Evolutionary conservation across 2,797 vertebrate species (phyloP), one percentile per base, ranked within the genome.

Genomic region (Apogon talboti): DNA sequence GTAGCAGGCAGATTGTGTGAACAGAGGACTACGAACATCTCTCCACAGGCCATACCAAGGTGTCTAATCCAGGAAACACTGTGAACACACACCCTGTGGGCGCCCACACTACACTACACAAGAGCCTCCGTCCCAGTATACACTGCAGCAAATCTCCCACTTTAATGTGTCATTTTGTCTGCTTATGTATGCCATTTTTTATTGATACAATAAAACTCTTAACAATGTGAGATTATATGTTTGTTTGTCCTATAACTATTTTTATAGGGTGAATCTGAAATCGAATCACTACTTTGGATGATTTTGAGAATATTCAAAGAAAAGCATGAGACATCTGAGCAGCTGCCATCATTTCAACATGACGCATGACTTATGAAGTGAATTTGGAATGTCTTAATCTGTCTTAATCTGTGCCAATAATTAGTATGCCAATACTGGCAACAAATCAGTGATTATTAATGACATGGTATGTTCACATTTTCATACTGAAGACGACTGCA

Each of bases 21-120:
- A 91, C 85, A 89, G 84, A 83, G 77, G 82, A 87, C 81, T 85
- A 86, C 47, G 83, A 91, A 87, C 86, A 85, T 91, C 91, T 92
- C 90, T 90, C 92, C 90, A 91, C 91, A 91, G 91, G 91, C 91
- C 78, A 84, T 71, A 86, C 71, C 75, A 93, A 91, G 91, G 91
- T 93, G 92, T 94, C 92, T 93, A 89, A 91, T 92, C 92, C 89
- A 91, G 83, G 83, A 89, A 87, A 89, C 89, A 76, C 86, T 92
- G 91, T 91, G 89, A 93, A 93, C 88, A 92, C 79, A 84, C 87
- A 88, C 85, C 92, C 90, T 43, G 79, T 85, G 82, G 91, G 90
- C 87, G 83, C 85, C 82, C 80, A 77, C 67, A 58, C 74, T 70
- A 78, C 78, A 77, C 73, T 67, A 33, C 30, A 33, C 30, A 33